These are phyloP conservation scores for Colaptes auratus DNA, from an alignment of 2,113 vertebrate genomes.

Conservation along the genomic window DNA sequence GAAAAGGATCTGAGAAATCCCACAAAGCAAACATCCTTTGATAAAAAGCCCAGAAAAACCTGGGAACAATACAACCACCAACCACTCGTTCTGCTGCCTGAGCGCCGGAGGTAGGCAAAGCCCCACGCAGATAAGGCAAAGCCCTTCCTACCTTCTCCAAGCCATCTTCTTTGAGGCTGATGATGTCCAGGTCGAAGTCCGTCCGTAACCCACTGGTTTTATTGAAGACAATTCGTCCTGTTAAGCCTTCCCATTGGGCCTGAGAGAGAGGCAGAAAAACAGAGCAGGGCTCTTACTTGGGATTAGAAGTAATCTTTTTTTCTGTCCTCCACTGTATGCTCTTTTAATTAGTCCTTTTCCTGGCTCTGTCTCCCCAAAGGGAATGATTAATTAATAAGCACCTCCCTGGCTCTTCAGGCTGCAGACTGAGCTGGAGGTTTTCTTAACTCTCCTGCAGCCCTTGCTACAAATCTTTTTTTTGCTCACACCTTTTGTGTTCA, in stretches of 20 bases:
- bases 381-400: conserved; percentile 89
- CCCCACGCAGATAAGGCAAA: background rate
- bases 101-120: background rate
- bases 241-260: conserved; percentile 99
- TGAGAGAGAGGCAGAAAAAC: conserved; percentile 69
- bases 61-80: background rate
- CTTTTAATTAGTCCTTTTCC: conserved; percentile 91
- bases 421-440: conserved; percentile 74
- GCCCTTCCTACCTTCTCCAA: conserved; percentile 89
- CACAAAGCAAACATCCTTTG: conserved; percentile 13
- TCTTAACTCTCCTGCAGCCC: conserved; percentile 78
- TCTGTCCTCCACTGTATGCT: conserved; percentile 73
- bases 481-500: conserved; percentile 62
- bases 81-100: background rate
- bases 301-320: conserved; percentile 73
- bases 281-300: conserved; percentile 58
- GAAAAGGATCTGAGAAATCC: conserved; percentile 45
- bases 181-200: conserved; percentile 96
- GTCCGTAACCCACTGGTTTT: conserved; percentile 93
- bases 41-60: background rate
- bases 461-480: conserved; percentile 54
- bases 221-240: conserved; percentile 95
- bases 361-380: conserved; percentile 81
- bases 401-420: conserved; percentile 66
- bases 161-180: conserved; percentile 96